These are phyloP conservation scores for Drosophila demipolita DNA, from an alignment of 2,888 invertebrate genomes.

Conservation along the genomic window DNA sequence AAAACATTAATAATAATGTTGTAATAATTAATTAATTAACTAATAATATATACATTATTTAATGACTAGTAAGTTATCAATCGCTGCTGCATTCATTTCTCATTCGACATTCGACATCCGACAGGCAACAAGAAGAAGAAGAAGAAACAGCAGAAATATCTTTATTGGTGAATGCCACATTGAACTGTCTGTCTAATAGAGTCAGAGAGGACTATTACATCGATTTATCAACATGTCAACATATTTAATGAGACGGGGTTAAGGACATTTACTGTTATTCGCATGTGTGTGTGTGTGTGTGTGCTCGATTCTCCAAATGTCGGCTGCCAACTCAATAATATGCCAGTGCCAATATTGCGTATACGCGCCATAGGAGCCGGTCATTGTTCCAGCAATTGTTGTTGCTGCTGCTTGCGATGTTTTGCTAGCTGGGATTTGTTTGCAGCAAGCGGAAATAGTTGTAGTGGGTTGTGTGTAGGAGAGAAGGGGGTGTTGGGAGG, in stretches of 20 bases:
- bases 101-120: background rate
- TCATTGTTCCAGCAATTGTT: conserved; percentile 54
- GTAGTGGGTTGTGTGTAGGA: conserved; percentile 37
- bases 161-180: conserved; percentile 19
- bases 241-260: conserved; percentile 77
- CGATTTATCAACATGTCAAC: conserved; percentile 81
- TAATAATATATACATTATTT: background rate
- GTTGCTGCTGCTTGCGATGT: conserved; percentile 48
- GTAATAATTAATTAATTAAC: too few species aligned
- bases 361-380: conserved; percentile 59
- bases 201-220: conserved; percentile 56
- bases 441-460: conserved; percentile 77
- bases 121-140: background rate
- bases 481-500: conserved; percentile 9
- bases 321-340: conserved; percentile 67
- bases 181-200: conserved; percentile 28
- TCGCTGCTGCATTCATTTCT: background rate
- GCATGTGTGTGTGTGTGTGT: background rate
- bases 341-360: conserved; percentile 74
- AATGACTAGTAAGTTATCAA: background rate
- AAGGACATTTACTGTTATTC: conserved; percentile 60
- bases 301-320: conserved; percentile 17
- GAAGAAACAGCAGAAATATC: conserved; percentile 8
- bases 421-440: conserved; percentile 76
- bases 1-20: background rate